A percentile compares a stretch with the other conserved stretches of the same genome.
Evolutionary conservation across 1,140 invertebrate species (phyloP).

Genomic region (Calosoma granatense): DNA sequence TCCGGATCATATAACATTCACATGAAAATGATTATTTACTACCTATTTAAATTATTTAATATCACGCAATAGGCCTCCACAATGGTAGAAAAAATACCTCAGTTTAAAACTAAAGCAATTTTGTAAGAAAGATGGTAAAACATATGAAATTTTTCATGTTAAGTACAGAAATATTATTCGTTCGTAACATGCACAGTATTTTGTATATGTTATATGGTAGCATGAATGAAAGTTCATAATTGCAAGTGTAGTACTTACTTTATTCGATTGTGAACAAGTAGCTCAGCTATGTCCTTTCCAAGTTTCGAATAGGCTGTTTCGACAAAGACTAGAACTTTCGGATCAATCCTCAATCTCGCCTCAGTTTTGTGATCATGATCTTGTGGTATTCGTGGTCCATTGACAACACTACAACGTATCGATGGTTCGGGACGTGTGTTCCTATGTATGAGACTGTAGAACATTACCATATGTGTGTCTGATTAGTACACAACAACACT

Average conservation of each 20-base stretch:
- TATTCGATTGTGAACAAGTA: slow-evolving; percentile 86
- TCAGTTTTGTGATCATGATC: slow-evolving; percentile 68
- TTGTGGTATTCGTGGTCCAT: slow-evolving; percentile 44
- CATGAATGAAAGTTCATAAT: background rate
- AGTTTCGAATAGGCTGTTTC: slow-evolving; percentile 86
- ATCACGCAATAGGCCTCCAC: too few species aligned
- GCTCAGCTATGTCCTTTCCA: slow-evolving; percentile 84
- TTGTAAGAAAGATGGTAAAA: too few species aligned
- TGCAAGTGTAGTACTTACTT: slow-evolving; percentile 48
- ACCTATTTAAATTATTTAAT: too few species aligned
- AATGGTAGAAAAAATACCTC: too few species aligned
- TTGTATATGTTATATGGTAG: background rate
- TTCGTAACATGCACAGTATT: too few species aligned
- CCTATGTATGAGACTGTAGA: slow-evolving; percentile 57
- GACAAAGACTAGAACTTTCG: slow-evolving; percentile 89
- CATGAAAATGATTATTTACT: too few species aligned
- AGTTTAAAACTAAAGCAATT: too few species aligned
- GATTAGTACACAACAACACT: background rate
- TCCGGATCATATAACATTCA: too few species aligned
- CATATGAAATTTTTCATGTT: too few species aligned
- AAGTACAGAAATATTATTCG: too few species aligned
- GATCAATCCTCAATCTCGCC: slow-evolving; percentile 72
- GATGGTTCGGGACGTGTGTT: slow-evolving; percentile 66
- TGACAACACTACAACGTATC: slow-evolving; percentile 64
- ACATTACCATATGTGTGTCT: too few species aligned